Percentiles rank a stretch among this genome's conserved stretches.
phyloP scores from a whole-genome alignment of 2,888 invertebrate genomes.

The Hololepta plana region DNA sequence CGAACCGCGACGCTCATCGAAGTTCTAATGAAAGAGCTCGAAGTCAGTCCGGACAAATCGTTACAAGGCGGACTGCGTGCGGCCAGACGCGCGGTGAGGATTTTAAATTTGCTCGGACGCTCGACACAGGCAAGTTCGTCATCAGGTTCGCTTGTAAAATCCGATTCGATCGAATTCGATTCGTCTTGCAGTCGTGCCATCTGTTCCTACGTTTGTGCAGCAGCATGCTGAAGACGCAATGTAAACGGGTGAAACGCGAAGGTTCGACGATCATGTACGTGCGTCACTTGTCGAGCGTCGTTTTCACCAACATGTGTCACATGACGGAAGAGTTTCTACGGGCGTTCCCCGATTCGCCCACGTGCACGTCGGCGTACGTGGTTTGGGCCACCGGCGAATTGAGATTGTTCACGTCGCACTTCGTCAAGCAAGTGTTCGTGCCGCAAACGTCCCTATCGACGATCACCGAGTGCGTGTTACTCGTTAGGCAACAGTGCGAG shows the following conservation, averaged over 20 bases:
- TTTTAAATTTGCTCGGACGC: constrained; percentile 61
- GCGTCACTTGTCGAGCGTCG: constrained; percentile 62
- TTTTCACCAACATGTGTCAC: constrained; percentile 56
- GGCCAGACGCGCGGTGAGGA: constrained; percentile 62
- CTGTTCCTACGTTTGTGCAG: constrained; percentile 66
- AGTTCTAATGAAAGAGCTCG: constrained; percentile 73
- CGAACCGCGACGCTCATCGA: constrained; percentile 65
- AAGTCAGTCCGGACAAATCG: constrained; percentile 78
- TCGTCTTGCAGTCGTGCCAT: constrained; percentile 48
- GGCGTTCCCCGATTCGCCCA: constrained; percentile 62
- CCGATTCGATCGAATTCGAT: constrained; percentile 1
- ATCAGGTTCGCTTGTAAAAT: constrained; percentile 4
- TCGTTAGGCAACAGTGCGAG: constrained; percentile 57
- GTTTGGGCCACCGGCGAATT: constrained; percentile 83
- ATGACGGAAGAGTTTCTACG: constrained; percentile 50
- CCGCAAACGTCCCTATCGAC: constrained; percentile 73
- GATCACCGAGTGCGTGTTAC: constrained; percentile 70
- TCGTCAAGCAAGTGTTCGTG: constrained; percentile 76
- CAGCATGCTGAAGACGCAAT: constrained; percentile 61
- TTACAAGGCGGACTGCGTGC: constrained; percentile 79
- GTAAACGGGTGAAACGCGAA: constrained; percentile 63
- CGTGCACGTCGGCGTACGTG: constrained; percentile 62
- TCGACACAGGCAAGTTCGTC: constrained; percentile 34
- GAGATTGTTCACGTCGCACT: constrained; percentile 58
- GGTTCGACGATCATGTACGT: constrained; percentile 67